Conservation (phyloP, 1,140 invertebrate genomes). For the Temnothorax longispinosus region DNA sequence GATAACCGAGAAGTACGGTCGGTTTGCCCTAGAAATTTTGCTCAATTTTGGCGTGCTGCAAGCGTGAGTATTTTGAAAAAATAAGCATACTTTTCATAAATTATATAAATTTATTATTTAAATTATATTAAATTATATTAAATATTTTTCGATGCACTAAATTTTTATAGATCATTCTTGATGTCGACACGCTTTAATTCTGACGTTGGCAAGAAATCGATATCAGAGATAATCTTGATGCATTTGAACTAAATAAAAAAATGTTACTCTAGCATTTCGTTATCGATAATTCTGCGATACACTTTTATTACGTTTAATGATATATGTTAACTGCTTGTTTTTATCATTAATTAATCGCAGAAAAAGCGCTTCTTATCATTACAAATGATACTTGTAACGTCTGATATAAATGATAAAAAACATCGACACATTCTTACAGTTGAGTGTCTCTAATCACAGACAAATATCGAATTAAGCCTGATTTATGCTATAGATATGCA, state of each 20-base stretch:
- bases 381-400: neutral
- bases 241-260: neutral
- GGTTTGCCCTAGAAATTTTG: neutral
- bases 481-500: neutral
- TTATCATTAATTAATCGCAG: neutral
- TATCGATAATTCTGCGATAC: neutral
- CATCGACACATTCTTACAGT: neutral
- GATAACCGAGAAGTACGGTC: neutral
- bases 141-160: neutral
- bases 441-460: neutral
- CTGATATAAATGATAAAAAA: neutral
- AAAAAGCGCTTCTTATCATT: neutral
- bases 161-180: constrained; percentile 1
- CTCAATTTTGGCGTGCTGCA: neutral
- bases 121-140: neutral
- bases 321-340: neutral
- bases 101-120: neutral
- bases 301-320: neutral
- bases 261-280: neutral
- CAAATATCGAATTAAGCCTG: constrained; percentile 11
- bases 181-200: neutral
- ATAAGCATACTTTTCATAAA: neutral
- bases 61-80: neutral
- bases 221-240: neutral
- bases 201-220: neutral